phyloP scores from a whole-genome alignment of 2,113 vertebrate genomes.

The Thamnaconus septentrionalis region DNA sequence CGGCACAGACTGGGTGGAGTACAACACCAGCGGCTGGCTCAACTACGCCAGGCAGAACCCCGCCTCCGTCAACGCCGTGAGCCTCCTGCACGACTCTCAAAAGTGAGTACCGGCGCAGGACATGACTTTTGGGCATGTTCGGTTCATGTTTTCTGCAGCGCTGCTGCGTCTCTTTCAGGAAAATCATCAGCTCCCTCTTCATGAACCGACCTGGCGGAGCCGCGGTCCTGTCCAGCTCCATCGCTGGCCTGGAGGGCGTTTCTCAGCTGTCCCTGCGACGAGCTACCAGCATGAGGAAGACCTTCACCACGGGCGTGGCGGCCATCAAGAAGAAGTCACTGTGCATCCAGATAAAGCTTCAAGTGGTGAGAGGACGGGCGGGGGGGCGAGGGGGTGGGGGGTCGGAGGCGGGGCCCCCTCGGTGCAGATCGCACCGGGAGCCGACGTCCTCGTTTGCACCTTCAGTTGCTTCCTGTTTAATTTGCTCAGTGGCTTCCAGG shows the following conservation, averaged over 20 bases:
- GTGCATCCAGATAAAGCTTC: slow-evolving; percentile 96
- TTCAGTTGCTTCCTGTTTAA: too few relatives aligned
- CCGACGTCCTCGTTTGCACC: too few relatives aligned
- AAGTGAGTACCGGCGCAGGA: slow-evolving; percentile 80
- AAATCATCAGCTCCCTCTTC: slow-evolving; percentile 90
- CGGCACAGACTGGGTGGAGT: slow-evolving; percentile 94
- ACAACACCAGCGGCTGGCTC: slow-evolving; percentile 86
- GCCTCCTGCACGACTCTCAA: slow-evolving; percentile 91
- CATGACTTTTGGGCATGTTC: not conserved
- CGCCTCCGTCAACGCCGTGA: slow-evolving; percentile 79
- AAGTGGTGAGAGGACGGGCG: slow-evolving; percentile 85
- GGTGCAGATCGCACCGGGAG: too few relatives aligned
- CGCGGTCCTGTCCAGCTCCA: slow-evolving; percentile 86
- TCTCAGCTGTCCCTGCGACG: slow-evolving; percentile 90
- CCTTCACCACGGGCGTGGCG: slow-evolving; percentile 89
- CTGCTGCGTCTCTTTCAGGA: slow-evolving; percentile 72
- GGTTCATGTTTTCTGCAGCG: not conserved
- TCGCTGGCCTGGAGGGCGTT: slow-evolving; percentile 91
- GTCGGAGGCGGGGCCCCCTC: too few relatives aligned
- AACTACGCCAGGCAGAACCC: slow-evolving; percentile 90
- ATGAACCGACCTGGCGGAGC: slow-evolving; percentile 79
- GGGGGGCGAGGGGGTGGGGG: too few relatives aligned
- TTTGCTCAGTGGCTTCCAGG: too few relatives aligned
- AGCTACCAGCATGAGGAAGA: slow-evolving; percentile 94
- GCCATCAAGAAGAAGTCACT: slow-evolving; percentile 93